Percentiles rank a stretch among this genome's conserved stretches.
Conservation (phyloP, 23 tunicate species). For the Phallusia fumigata region DNA sequence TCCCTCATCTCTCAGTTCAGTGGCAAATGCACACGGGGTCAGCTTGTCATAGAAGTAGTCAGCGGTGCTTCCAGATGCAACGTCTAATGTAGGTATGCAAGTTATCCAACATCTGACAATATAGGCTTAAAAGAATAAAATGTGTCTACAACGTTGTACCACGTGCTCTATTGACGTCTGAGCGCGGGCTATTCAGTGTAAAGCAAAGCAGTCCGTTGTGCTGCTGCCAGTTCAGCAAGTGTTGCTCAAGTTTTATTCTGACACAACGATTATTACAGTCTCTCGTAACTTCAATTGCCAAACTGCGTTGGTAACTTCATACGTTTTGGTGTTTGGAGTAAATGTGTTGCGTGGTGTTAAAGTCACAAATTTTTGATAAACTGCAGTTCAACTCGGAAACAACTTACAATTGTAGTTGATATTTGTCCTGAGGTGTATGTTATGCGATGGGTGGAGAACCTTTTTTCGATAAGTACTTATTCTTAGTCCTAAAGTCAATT, state of each 20-base stretch:
- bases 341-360: neutral
- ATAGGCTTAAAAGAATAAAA: neutral
- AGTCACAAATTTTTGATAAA: no score
- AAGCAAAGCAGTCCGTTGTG: no score
- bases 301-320: no score
- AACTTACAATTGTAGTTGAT: conserved; percentile 73
- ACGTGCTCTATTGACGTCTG: neutral
- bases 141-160: neutral
- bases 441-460: conserved; percentile 38
- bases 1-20: conserved; percentile 91
- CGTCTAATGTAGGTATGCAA: conserved; percentile 52
- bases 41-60: conserved; percentile 78
- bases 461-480: no score
- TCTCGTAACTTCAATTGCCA: no score
- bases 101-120: neutral
- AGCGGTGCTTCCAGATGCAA: conserved; percentile 94
- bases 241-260: no score
- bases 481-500: neutral
- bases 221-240: no score
- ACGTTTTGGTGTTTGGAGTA: no score
- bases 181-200: no score
- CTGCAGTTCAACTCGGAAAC: neutral
- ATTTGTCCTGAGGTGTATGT: conserved; percentile 63
- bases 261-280: no score
- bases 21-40: conserved; percentile 46